These are phyloP conservation scores for Watsonalla cultraria DNA, from an alignment of 2,888 invertebrate species.

Conservation along the genomic window DNA sequence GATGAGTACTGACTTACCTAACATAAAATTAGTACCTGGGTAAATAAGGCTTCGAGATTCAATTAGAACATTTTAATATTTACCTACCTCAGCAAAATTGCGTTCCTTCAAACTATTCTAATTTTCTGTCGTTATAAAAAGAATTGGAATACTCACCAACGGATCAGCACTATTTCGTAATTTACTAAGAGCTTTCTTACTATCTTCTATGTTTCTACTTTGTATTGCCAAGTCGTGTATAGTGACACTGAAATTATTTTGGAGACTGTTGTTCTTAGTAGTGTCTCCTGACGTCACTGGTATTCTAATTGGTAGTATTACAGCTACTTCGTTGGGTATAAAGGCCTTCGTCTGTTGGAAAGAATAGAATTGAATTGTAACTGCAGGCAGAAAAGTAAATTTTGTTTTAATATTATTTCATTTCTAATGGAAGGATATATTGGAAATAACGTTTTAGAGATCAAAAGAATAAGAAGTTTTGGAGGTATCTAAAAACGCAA, in stretches of 20 bases:
- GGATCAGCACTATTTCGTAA: conserved; percentile 60
- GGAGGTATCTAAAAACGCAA: too few species aligned
- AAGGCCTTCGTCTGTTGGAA: conserved; percentile 33
- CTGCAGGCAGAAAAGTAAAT: too few species aligned
- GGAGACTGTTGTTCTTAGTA: conserved; percentile 31
- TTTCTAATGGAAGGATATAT: too few species aligned
- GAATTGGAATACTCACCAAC: conserved; percentile 41
- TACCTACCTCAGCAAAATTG: too few species aligned
- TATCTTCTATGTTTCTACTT: conserved; percentile 30
- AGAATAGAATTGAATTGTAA: not conserved
- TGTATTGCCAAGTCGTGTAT: conserved; percentile 63
- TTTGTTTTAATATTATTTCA: too few species aligned
- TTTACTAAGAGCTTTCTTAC: conserved; percentile 41
- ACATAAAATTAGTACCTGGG: too few species aligned
- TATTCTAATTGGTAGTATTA: conserved; percentile 47
- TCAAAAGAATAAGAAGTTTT: too few species aligned
- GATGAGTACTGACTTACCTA: too few species aligned
- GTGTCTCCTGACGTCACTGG: conserved; percentile 22
- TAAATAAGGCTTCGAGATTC: too few species aligned
- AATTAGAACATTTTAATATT: too few species aligned
- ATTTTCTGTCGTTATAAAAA: conserved; percentile 15
- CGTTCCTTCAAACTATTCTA: not conserved
- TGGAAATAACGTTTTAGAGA: too few species aligned
- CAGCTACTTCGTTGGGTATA: conserved; percentile 46
- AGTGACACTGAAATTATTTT: conserved; percentile 72